Evolutionary conservation across 2,113 vertebrate species (phyloP).

Genomic region (Donacobius atricapilla): DNA sequence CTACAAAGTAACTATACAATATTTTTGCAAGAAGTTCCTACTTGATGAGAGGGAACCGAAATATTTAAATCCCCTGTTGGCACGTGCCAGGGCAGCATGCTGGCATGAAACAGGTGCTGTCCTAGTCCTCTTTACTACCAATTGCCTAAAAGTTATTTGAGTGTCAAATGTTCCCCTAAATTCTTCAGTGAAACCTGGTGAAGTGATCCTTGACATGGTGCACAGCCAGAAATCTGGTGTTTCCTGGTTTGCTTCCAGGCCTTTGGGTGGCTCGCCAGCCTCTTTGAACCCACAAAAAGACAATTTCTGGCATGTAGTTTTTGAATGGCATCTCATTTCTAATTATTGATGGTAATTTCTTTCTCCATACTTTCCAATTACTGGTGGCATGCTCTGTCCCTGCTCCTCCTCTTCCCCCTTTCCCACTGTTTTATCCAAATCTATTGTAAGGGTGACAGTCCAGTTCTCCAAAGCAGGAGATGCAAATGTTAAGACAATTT

Average conservation of each 20-base stretch:
- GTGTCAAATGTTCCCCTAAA: not conserved
- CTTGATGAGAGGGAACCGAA: not conserved
- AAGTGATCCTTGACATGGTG: not conserved
- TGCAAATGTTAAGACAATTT: not conserved
- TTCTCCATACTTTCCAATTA: not conserved
- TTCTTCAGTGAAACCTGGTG: not conserved
- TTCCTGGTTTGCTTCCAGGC: not conserved
- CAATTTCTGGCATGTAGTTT: not conserved
- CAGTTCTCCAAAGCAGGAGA: not conserved
- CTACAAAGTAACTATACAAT: not conserved
- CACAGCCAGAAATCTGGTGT: not conserved
- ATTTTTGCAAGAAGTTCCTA: not conserved
- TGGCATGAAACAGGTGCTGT: not conserved
- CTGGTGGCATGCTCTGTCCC: not conserved
- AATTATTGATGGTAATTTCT: not conserved
- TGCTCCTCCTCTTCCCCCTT: fast-evolving
- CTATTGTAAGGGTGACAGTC: not conserved
- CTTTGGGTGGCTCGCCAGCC: not conserved
- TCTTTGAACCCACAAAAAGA: not conserved
- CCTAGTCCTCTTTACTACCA: not conserved
- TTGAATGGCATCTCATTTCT: not conserved
- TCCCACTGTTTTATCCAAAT: not conserved
- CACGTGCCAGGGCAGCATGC: not conserved
- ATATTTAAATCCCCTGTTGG: not conserved
- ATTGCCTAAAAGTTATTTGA: not conserved